Evolutionary conservation across 2,113 vertebrate genomes (phyloP).

Genomic region (Paraplagusia blochii): DNA sequence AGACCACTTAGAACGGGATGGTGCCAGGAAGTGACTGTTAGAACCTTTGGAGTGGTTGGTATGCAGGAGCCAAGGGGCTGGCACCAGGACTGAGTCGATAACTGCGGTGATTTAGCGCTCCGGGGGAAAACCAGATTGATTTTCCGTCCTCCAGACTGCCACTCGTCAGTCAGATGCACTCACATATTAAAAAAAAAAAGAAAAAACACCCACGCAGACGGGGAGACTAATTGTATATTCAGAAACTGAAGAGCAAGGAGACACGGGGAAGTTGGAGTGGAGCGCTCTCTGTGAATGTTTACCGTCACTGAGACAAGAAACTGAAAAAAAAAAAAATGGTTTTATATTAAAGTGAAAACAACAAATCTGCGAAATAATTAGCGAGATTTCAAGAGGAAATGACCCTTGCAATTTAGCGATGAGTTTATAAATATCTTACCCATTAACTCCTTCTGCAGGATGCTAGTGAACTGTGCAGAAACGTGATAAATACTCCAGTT

Average conservation of each 20-base stretch:
- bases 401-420: neutral
- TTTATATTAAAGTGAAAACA: too few species aligned
- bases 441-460: slow-evolving; percentile 58
- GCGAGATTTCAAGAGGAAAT: neutral
- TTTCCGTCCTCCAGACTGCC: slow-evolving; percentile 48
- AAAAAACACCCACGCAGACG: slow-evolving; percentile 8
- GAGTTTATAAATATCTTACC: slow-evolving; percentile 26
- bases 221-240: slow-evolving; percentile 3
- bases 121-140: slow-evolving; percentile 52
- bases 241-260: slow-evolving; percentile 9
- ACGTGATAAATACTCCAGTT: slow-evolving; percentile 65
- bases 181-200: slow-evolving; percentile 8
- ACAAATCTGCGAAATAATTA: neutral
- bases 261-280: slow-evolving; percentile 1
- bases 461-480: slow-evolving; percentile 35
- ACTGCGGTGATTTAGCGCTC: slow-evolving; percentile 52
- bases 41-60: slow-evolving; percentile 33
- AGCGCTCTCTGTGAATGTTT: neutral
- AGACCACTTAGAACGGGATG: slow-evolving; percentile 6
- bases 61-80: slow-evolving; percentile 43
- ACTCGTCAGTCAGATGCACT: slow-evolving; percentile 53
- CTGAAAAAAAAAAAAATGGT: too few species aligned
- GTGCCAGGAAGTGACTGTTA: slow-evolving; percentile 31
- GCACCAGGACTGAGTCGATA: slow-evolving; percentile 34
- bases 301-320: neutral